These are phyloP conservation scores for human DNA, from an alignment of 2,113 vertebrate genomes.

Conservation along the genomic window GRCh38 chr17:72698001-72698500, in stretches of 20 bases:
- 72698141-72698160: not conserved
- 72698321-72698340: fast-evolving
- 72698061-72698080: slow-evolving; percentile 40
- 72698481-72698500: not conserved
- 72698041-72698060: slow-evolving; percentile 63
- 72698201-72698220: not conserved
- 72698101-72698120: slow-evolving; percentile 14
- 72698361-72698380: fast-evolving
- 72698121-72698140: not conserved
- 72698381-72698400: fast-evolving
- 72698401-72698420: fast-evolving
- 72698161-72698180: not conserved
- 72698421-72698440: not conserved
- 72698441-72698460: not conserved
- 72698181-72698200: not conserved
- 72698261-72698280: not conserved
- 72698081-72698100: slow-evolving; percentile 69
- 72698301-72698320: not conserved
- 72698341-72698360: fast-evolving
- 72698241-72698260: slow-evolving; percentile 33
- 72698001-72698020: slow-evolving; percentile 65
- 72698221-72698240: slow-evolving; percentile 31
- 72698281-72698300: not conserved
- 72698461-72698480: not conserved
- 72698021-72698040: slow-evolving; percentile 18